phyloP scores from a whole-genome alignment of 2,888 invertebrate species.

The Dugesia japonica region DNA sequence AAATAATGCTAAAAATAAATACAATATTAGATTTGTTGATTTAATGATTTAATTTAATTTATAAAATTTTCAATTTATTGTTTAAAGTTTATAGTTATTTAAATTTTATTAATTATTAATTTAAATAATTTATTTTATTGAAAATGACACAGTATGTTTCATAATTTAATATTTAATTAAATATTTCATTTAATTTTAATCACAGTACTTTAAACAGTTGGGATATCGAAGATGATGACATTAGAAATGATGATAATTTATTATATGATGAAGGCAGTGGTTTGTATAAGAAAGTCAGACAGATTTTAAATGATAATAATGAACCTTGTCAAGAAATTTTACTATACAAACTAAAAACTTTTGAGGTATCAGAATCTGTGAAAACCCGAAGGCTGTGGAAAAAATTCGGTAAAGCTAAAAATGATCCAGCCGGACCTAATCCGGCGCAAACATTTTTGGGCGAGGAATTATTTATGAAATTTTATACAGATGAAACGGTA shows the following conservation, averaged over 20 bases:
- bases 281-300: background rate
- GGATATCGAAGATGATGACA: slow-evolving; percentile 1
- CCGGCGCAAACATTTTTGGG: slow-evolving; percentile 87
- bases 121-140: background rate
- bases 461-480: slow-evolving; percentile 81
- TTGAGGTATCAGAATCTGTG: slow-evolving; percentile 63
- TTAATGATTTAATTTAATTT: too few species aligned
- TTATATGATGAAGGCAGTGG: background rate
- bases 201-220: background rate
- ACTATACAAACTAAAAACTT: slow-evolving; percentile 58
- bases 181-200: background rate
- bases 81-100: too few species aligned
- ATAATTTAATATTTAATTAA: background rate
- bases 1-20: too few species aligned
- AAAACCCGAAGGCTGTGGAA: slow-evolving; percentile 77
- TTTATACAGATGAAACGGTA: slow-evolving; percentile 48
- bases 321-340: background rate
- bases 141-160: slow-evolving; percentile 4
- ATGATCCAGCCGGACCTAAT: slow-evolving; percentile 88
- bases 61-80: too few species aligned
- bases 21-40: too few species aligned
- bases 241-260: background rate
- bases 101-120: background rate
- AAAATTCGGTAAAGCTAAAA: slow-evolving; percentile 77
- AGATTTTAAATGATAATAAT: background rate